Base-by-base conservation (phyloP, 2,113 vertebrate species). In the Nanorana parkeri region DNA sequence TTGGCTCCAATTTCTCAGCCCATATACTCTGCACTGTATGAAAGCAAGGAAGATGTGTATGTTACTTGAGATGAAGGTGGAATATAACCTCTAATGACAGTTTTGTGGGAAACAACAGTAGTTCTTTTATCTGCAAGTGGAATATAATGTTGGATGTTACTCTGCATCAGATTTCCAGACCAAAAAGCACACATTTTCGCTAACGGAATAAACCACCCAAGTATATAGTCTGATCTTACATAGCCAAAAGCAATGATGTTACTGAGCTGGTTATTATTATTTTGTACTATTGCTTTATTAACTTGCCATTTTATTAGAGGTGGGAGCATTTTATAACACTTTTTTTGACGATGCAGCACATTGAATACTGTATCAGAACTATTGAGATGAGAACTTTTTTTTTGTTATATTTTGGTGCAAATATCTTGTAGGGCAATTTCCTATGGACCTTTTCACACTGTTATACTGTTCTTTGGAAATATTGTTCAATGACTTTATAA, bases 11-110 rank as follows among this genome's bases (percentile, higher is more conserved):
- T 88, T 90, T 89, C 88, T 71, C 94, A 93, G 94, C 93, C 94
- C 93, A 88, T 94, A 93, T 95, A 95, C 87, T 93, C 97, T 97
- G 96, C 95, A 96, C 96, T 98, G 96, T 95, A 94, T 93, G 92
- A 93, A 94, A 90, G 88, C 93, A 92, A 93, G 87, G 89, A 92
- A 93, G 91, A 86, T 86, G 86, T 88, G 83, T 90, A 89, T 88
- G 91, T 91, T 95, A 95, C 92, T 94, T 94, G 92, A 94, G 92
- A 94, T 91, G 89, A 94, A 90, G 89, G 90, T 90, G 89, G 89
- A 73, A 89, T 85, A 85, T 87, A 88, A 89, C 86, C 88, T 87
- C n/a, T 87, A 89, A 78, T 75, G 87, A 86, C 69, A 86, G 91
- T 84, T 21, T 0, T 84, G 74, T 61, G 76, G 90, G 83, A 88